A percentile compares a stretch with the other conserved stretches of the same genome.
These are phyloP conservation scores for Plebejus argus DNA, from an alignment of 2,888 invertebrate genomes.

Conservation along the genomic window DNA sequence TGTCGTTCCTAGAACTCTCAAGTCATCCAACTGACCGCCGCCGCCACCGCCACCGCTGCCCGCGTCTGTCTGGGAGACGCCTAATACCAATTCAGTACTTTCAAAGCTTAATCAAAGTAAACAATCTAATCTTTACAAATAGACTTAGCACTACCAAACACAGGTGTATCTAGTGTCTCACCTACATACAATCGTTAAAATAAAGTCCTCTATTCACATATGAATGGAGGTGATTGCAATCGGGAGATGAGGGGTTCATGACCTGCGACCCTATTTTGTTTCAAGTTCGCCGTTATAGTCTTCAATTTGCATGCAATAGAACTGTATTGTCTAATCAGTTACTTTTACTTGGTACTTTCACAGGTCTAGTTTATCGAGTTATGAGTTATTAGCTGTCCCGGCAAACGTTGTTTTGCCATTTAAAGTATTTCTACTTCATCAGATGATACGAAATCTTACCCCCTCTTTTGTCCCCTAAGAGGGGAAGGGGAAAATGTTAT, in stretches of 20 bases:
- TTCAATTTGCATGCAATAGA: constrained; percentile 60
- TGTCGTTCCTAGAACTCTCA: no score
- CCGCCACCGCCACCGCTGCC: no score
- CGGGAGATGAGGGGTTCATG: constrained; percentile 55
- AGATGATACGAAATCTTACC: no score
- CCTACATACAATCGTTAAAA: constrained; percentile 7
- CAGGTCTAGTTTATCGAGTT: background rate
- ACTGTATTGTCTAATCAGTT: constrained; percentile 24
- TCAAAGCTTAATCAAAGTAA: no score
- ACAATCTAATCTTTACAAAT: background rate
- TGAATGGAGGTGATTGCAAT: constrained; percentile 46
- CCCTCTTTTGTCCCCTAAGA: no score
- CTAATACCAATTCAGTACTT: no score
- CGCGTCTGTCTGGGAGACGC: no score
- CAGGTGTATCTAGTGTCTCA: background rate
- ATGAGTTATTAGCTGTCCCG: no score
- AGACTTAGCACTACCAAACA: background rate
- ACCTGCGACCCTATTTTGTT: constrained; percentile 61
- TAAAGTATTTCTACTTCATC: no score
- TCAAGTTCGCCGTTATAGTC: constrained; percentile 57
- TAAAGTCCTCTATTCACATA: constrained; percentile 11
- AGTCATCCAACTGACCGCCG: no score
- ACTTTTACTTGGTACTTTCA: background rate
- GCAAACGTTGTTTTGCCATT: no score
- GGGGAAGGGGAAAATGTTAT: no score